A percentile compares a stretch with the other conserved stretches of the same genome.
phyloP scores from a whole-genome alignment of 1,140 invertebrate species.

The Cotesia typhae region DNA sequence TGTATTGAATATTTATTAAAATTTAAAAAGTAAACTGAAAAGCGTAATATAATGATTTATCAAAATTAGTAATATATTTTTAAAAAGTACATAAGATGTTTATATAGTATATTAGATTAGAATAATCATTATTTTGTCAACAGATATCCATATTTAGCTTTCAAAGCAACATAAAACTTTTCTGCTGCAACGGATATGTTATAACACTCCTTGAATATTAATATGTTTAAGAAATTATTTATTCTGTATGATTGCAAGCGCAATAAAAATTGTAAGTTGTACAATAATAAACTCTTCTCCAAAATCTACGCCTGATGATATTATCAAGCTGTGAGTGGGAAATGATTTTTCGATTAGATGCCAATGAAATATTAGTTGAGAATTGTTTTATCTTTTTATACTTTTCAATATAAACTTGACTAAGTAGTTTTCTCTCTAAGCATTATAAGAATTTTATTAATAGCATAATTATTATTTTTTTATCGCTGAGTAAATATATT shows the following conservation, averaged over 20 bases:
- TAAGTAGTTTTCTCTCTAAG: background rate
- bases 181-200: conserved; percentile 47
- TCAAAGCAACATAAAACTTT: conserved; percentile 43
- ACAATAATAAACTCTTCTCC: conserved; percentile 20
- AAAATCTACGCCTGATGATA: conserved; percentile 17
- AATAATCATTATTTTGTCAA: conserved; percentile 42
- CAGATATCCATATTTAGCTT: conserved; percentile 49
- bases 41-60: no score
- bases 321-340: conserved; percentile 5
- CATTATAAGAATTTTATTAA: background rate
- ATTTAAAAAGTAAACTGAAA: no score
- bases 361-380: background rate
- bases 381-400: background rate
- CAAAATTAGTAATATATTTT: no score
- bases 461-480: no score
- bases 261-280: conserved; percentile 18
- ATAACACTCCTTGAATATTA: conserved; percentile 43
- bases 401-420: background rate
- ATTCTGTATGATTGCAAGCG: background rate
- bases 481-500: no score
- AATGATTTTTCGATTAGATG: conserved; percentile 18
- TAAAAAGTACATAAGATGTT: no score
- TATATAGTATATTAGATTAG: background rate
- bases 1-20: no score
- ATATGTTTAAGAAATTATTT: conserved; percentile 27